Base-by-base conservation (phyloP, 1,140 invertebrate species). In the Lepidurus packardi region DNA sequence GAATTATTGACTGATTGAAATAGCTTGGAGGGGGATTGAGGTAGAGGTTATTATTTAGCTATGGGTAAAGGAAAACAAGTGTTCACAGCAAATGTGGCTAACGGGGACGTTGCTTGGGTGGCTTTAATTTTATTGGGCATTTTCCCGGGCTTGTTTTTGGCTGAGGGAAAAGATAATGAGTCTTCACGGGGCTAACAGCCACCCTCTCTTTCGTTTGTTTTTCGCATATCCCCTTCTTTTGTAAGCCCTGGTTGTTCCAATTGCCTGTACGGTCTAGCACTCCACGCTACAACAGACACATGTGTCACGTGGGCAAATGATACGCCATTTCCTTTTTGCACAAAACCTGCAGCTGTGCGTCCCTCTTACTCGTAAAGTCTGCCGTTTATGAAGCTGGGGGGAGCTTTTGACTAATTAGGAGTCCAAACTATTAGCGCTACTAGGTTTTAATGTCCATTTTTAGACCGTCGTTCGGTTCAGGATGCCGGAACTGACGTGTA, bases 241-340 rank as follows among this genome's bases (percentile, higher is more conserved):
- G 53, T n/a, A 65, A 65, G 34, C 34, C 34, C 34, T 34, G 34
- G 34, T 34, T 34, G 34, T 34, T 34, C 34, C 34, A 34, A 34
- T 4, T 34, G 34, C 34, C 34, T 65, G 5, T 65, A 65, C 53
- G 53, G 53, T 65, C 53, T 65, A 65, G 53, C 53, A 65, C 53
- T 65, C 53, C 53, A 65, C 53, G 53, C 53, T 34, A 34, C 34
- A 34, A 34, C 34, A 34, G 34, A 65, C 53, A 65, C 53, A 65
- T 65, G 53, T 65, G 53, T 65, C 53, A 65, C 53, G 53, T 65
- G 53, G 53, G 53, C 53, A n/a, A 65, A 21, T 65, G 53, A 65
- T 65, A 65, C 53, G 21, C 53, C 53, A 65, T 65, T 65, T 65
- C 53, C 53, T 65, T 65, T 65, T 65, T 65, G 53, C 53, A 65